These are phyloP conservation scores for Arge pagana DNA, from an alignment of 2,888 invertebrate genomes.

Conservation along the genomic window DNA sequence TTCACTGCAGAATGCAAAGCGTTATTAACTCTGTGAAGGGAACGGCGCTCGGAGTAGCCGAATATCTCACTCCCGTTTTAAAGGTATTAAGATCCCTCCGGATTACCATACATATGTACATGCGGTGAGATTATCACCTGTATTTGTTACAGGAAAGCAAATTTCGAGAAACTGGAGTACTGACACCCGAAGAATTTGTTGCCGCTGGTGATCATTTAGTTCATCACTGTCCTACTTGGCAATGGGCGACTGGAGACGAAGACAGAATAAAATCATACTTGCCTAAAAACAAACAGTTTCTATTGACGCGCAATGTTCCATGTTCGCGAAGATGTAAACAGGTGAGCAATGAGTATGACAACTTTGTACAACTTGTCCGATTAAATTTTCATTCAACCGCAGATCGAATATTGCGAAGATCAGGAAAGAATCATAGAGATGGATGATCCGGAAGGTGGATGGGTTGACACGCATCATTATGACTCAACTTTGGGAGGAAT, in stretches of 20 bases:
- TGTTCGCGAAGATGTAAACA: slow-evolving; percentile 95
- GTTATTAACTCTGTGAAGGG: slow-evolving; percentile 95
- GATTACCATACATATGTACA: neutral
- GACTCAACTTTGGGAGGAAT: slow-evolving; percentile 67
- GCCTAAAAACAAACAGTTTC: slow-evolving; percentile 94
- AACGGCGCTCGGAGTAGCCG: slow-evolving; percentile 93
- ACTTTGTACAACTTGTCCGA: too few relatives aligned
- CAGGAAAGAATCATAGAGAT: slow-evolving; percentile 91
- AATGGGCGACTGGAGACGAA: slow-evolving; percentile 94
- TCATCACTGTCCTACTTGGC: slow-evolving; percentile 99
- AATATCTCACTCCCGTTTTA: slow-evolving; percentile 93
- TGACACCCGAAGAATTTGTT: slow-evolving; percentile 99
- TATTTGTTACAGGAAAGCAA: slow-evolving; percentile 79
- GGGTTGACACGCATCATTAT: slow-evolving; percentile 98
- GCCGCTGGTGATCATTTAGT: slow-evolving; percentile 98
- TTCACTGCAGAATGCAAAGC: slow-evolving; percentile 79
- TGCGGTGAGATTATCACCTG: neutral
- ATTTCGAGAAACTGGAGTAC: slow-evolving; percentile 94
- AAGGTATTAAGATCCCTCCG: slow-evolving; percentile 71
- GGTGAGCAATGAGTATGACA: slow-evolving; percentile 60
- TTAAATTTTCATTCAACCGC: slow-evolving; percentile 33
- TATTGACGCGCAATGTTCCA: slow-evolving; percentile 96
- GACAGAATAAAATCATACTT: slow-evolving; percentile 86
- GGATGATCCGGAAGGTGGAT: slow-evolving; percentile 86
- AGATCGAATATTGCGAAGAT: slow-evolving; percentile 90